Evolutionary conservation across 2,888 invertebrate species (phyloP), one percentile per base, ranked within the genome.

Genomic region (Rhamphomyia laevipes): DNA sequence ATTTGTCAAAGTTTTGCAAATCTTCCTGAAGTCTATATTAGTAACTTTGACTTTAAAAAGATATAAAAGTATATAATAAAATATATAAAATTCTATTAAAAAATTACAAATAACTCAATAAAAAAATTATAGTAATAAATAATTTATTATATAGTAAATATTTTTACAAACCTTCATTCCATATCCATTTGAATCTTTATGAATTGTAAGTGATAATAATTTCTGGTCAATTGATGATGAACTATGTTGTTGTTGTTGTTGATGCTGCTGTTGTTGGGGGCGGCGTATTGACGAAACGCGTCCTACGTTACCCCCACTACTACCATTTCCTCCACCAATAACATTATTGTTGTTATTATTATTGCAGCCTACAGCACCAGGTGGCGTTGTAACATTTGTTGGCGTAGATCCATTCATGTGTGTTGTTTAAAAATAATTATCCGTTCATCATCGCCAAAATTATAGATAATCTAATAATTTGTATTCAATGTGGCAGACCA

Each of bases 161-260:
- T 47, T 50, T 16, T 7, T 12, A 57, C 62, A 55, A 47, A 71
- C 70, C 67, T 71, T 71, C 71, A 71, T 71, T 43, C 71, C 71
- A 54, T 71, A 71, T 52, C 71, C 71, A 55, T 66, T 67, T 27
- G 65, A 64, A 57, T 71, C 72, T 59, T 71, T 71, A 33, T 69
- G 64, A 52, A 71, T 70, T 44, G 69, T 69, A 49, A 71, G 59
- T 45, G 65, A 67, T 56, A 71, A 61, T 58, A 63, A 16, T 48
- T 49, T 47, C 17, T 49, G 47, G 17, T 49, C 51, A 15, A 45
- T 43, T 38, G 52, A 13, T 35, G n/a, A n/a, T 35, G 35, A 35
- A n/a, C 4, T 13, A 35, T n/a, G 13, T 4, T 35, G 35, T 35
- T 35, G 35, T 11, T 13, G 12, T 33, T 33, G 33, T 21, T 21